These are phyloP conservation scores for Vulpes lagopus DNA, from an alignment of 2,113 vertebrate species.

Conservation along the genomic window DNA sequence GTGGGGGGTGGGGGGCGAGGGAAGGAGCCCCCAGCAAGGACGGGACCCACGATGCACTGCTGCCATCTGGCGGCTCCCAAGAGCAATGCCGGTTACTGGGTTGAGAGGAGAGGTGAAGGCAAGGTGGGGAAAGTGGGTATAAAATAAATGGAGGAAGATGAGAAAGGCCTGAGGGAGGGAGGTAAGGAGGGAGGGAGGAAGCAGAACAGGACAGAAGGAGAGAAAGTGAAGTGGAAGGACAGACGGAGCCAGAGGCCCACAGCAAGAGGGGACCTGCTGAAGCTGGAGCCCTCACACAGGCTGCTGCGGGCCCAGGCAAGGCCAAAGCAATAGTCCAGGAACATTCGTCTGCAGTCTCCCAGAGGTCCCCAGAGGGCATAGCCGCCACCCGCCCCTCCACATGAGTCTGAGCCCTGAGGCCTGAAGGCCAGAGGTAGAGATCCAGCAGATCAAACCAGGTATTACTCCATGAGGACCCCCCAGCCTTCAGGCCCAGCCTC, in stretches of 20 bases:
- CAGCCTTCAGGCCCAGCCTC: background rate
- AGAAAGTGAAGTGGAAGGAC: background rate
- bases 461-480: background rate
- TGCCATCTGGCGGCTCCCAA: conserved; percentile 73
- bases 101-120: background rate
- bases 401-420: background rate
- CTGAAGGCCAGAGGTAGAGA: background rate
- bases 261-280: background rate
- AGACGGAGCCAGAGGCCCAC: background rate
- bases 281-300: background rate
- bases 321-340: background rate
- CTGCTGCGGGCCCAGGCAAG: background rate
- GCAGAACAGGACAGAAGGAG: background rate
- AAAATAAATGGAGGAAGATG: background rate
- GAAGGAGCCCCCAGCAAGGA: too few species aligned
- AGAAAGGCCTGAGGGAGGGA: background rate
- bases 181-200: background rate
- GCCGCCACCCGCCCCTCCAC: too few species aligned
- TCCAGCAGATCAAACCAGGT: background rate
- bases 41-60: background rate
- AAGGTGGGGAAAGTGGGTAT: background rate
- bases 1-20: accelerated
- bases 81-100: background rate
- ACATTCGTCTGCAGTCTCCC: background rate
- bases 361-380: background rate